Base-by-base conservation (phyloP, 2,113 vertebrate species). In the Brachyhypopomus occidentalis region DNA sequence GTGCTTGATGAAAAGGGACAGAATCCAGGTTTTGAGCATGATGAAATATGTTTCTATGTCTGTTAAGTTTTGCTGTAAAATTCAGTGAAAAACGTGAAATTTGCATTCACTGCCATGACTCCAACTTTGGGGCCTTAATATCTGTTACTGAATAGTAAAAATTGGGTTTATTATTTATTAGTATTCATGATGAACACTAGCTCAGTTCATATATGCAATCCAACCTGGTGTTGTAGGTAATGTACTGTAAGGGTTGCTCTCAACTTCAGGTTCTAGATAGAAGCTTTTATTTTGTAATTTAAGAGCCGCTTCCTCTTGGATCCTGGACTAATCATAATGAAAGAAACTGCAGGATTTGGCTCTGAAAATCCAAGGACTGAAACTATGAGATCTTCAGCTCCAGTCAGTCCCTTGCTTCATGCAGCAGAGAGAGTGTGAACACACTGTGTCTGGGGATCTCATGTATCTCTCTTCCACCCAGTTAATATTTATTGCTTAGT, bases 331-430 rank as follows among this genome's bases (percentile, higher is more conserved):
- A 60, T 16, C 14, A 19, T 45, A 25, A 62, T 75, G 6, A 45
- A 7, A 41, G 56, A 75, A 75, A 76, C 38, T 22, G n/a, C 23
- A 41, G 8, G 36, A 70, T 41, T 41, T 70, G 34, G 38, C 34
- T 41, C 17, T 19, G 66, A 70, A 70, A 38, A 70, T 70, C 66
- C 36, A 70, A 70, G 19, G 19, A 70, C n/a, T 70, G 34, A 70
- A 19, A 70, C 19, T 70, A n/a, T 70, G 66, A 70, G 66, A 70
- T 36, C 64, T 20, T 67, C 30, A 17, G 30, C 27, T 67, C 27
- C 9, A 67, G 27, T 67, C 20, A 67, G 36, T 67, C 64, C 64
- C 30, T 7, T 34, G 19, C 36, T 34, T 36, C 17, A 52, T 36
- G 17, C 64, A 36, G 19, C 64, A 67, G 64, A 67, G 64, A 67